Percentiles rank a stretch among this genome's conserved stretches.
Conservation (phyloP, 2,113 vertebrate species). For the Mugil cephalus region DNA sequence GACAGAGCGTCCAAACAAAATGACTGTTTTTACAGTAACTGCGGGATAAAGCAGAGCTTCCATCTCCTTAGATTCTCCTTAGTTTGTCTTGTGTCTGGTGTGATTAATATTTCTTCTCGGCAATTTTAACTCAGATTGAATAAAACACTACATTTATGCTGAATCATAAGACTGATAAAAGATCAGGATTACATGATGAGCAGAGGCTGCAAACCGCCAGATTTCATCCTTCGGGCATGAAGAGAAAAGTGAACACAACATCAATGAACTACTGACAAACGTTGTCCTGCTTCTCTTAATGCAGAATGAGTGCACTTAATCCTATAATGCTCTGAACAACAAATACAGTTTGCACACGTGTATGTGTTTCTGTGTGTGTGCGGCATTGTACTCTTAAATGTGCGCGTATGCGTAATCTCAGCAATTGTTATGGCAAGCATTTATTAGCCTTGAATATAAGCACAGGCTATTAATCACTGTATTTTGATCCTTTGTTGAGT, state of each 20-base stretch:
- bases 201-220: too few species aligned
- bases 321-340: conserved; percentile 1
- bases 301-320: background rate
- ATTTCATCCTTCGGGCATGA: too few species aligned
- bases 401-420: conserved; percentile 30
- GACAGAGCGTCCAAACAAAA: conserved; percentile 3
- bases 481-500: conserved; percentile 39
- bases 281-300: conserved; percentile 13
- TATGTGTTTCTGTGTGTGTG: conserved; percentile 7
- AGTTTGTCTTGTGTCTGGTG: background rate
- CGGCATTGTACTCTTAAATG: conserved; percentile 21
- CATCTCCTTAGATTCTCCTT: background rate
- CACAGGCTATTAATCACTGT: conserved; percentile 25
- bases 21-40: background rate
- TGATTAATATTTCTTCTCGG: background rate
- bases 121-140: too few species aligned
- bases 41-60: background rate
- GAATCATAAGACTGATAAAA: background rate
- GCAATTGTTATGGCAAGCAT: conserved; percentile 44
- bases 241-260: too few species aligned
- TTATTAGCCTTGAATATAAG: conserved; percentile 48
- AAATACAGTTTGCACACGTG: conserved; percentile 2
- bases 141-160: background rate
- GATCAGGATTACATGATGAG: too few species aligned
- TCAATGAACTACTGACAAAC: background rate